Conservation (phyloP, 2,888 invertebrate species). For the Drosophila atroscutellata region DNA sequence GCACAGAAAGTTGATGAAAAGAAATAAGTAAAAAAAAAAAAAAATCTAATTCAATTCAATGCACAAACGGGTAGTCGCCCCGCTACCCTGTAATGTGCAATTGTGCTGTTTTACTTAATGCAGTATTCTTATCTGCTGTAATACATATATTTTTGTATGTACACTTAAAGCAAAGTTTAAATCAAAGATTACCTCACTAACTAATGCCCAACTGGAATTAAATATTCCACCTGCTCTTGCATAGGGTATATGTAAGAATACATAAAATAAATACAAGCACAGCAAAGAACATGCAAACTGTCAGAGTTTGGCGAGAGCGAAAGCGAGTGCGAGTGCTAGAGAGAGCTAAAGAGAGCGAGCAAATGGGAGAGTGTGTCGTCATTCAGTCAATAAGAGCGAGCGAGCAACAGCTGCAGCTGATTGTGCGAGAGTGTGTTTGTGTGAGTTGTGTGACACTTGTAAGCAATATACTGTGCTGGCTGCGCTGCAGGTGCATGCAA, state of each 20-base stretch:
- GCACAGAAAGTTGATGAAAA: slow-evolving; percentile 51
- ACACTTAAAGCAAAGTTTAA: neutral
- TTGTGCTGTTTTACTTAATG: neutral
- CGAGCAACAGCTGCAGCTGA: slow-evolving; percentile 59
- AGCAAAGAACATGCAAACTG: slow-evolving; percentile 12
- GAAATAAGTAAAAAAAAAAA: neutral
- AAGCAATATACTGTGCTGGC: slow-evolving; percentile 33
- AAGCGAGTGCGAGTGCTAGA: neutral
- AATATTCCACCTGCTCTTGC: neutral
- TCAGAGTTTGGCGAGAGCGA: slow-evolving; percentile 3
- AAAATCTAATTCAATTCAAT: slow-evolving; percentile 10
- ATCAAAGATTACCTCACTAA: neutral
- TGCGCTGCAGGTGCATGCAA: slow-evolving; percentile 35
- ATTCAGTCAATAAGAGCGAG: slow-evolving; percentile 25
- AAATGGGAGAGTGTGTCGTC: slow-evolving; percentile 20
- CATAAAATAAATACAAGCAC: slow-evolving; percentile 11
- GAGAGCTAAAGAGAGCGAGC: slow-evolving; percentile 9
- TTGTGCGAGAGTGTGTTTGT: slow-evolving; percentile 9
- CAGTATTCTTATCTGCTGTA: neutral
- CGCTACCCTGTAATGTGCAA: slow-evolving; percentile 9
- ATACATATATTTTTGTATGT: neutral
- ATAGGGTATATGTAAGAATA: slow-evolving; percentile 22
- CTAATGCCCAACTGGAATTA: neutral
- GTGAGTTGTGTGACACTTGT: slow-evolving; percentile 52
- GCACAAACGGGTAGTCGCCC: neutral